Evolutionary conservation across 1,140 invertebrate genomes (phyloP).

Genomic region (Brachionus manjavacas): DNA sequence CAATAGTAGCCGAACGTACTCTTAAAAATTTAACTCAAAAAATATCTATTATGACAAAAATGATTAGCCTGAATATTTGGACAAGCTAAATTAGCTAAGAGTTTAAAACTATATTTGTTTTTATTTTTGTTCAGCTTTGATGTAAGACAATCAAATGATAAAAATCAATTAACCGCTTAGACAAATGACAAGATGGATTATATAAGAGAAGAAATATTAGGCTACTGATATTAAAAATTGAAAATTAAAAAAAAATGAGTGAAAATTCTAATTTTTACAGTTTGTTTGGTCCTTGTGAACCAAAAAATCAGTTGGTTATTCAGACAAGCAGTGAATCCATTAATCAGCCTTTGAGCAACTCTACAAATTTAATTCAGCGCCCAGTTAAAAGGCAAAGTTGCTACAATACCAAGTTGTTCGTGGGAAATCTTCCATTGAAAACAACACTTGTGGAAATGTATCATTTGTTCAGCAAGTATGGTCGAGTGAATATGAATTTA

Average conservation of each 20-base stretch:
- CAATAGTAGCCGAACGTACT: background rate
- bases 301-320: background rate
- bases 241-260: background rate
- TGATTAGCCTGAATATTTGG: background rate
- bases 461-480: conserved; percentile 3
- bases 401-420: background rate
- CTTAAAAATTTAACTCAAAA: background rate
- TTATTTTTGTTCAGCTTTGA: background rate
- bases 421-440: conserved; percentile 23
- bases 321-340: background rate
- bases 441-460: background rate
- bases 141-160: background rate
- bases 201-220: background rate
- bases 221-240: background rate
- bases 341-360: background rate
- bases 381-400: background rate
- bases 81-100: background rate
- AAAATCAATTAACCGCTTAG: background rate
- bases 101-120: background rate
- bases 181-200: background rate
- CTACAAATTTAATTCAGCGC: background rate
- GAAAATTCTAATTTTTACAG: conserved; percentile 1
- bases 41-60: background rate
- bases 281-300: conserved; percentile 12
- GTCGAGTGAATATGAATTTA: background rate